A percentile compares a stretch with the other conserved stretches of the same genome.
Evolutionary conservation across 2,113 vertebrate species (phyloP).

Genomic region (Struthio camelus): DNA sequence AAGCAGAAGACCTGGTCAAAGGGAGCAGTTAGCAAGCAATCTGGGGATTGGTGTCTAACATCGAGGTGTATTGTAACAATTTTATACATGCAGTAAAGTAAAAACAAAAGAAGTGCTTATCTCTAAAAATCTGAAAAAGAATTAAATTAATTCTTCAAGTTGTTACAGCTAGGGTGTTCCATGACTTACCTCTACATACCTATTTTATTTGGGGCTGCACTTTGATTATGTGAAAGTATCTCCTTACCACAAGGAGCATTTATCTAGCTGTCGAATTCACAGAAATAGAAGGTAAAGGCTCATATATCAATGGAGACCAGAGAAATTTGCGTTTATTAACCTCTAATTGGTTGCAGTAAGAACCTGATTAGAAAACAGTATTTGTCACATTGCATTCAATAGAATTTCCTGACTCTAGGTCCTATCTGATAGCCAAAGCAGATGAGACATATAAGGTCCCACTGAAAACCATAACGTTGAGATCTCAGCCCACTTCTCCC

Average conservation of each 20-base stretch:
- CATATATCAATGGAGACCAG: not conserved
- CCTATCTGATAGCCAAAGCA: not conserved
- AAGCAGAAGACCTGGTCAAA: not conserved
- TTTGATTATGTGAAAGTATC: accelerated
- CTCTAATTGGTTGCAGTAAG: not conserved
- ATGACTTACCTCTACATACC: not conserved
- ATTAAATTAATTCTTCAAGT: not conserved
- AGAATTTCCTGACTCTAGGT: not conserved
- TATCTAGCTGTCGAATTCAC: not conserved
- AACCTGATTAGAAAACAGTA: not conserved
- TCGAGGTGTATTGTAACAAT: not conserved
- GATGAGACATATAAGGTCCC: not conserved
- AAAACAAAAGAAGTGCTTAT: not conserved
- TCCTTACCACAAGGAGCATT: not conserved
- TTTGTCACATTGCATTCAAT: not conserved
- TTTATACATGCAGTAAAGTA: not conserved
- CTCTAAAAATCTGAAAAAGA: not conserved
- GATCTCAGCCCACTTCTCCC: not conserved
- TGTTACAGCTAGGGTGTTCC: not conserved
- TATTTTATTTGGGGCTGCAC: too few species aligned
- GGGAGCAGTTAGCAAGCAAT: not conserved
- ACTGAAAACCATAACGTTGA: not conserved
- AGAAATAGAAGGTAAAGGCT: not conserved
- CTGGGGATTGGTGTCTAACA: not conserved
- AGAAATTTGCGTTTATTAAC: not conserved